These are phyloP conservation scores for Amia ocellicauda DNA, from an alignment of 2,113 vertebrate species.

Conservation along the genomic window DNA sequence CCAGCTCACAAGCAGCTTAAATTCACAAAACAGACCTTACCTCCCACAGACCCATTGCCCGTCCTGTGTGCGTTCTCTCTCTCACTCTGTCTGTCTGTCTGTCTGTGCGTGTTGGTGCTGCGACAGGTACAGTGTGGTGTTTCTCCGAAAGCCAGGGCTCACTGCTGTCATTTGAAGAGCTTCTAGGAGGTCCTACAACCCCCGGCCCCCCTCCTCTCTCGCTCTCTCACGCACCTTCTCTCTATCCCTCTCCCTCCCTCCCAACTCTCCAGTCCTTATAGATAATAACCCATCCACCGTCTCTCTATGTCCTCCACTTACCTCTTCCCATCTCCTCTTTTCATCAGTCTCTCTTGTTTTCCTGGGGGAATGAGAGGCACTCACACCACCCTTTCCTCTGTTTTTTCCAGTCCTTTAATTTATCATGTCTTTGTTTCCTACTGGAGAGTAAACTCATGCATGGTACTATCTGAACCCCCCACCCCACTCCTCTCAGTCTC, in stretches of 20 bases:
- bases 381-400: conserved; percentile 16
- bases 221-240: conserved; percentile 18
- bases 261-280: no score
- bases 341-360: conserved; percentile 1
- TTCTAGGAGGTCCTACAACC: conserved; percentile 51
- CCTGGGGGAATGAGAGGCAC: conserved; percentile 28
- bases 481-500: no score
- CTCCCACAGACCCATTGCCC: conserved; percentile 63
- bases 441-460: no score
- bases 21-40: conserved; percentile 52
- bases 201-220: conserved; percentile 31
- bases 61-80: neutral
- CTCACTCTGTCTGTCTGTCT: no score
- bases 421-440: no score
- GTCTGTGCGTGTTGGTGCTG: conserved; percentile 6
- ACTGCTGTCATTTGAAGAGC: conserved; percentile 43
- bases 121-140: conserved; percentile 36
- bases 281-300: no score
- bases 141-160: conserved; percentile 34
- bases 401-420: conserved; percentile 23
- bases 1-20: no score
- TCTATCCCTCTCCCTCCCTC: conserved; percentile 9
- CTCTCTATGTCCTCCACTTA: conserved; percentile 18
- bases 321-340: conserved; percentile 3
- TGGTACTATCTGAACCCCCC: no score